These are phyloP conservation scores for Gambusia holbrooki DNA, from an alignment of 2,113 vertebrate genomes.

Conservation along the genomic window DNA sequence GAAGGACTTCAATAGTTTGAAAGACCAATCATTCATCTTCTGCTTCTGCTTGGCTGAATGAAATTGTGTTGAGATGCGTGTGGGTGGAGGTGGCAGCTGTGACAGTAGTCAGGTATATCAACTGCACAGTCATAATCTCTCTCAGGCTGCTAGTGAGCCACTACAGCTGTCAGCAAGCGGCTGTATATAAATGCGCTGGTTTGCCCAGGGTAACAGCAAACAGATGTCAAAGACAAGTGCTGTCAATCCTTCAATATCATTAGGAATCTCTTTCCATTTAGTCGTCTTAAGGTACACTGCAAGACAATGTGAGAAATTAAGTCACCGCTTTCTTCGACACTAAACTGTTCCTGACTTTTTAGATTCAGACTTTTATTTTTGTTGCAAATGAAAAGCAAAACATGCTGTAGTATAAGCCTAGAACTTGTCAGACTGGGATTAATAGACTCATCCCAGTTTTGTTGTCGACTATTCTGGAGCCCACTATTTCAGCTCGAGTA, in stretches of 20 bases:
- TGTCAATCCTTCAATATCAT: constrained; percentile 69
- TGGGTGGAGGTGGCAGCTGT: constrained; percentile 55
- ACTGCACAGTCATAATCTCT: constrained; percentile 64
- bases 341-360: background rate
- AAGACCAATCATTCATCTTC: constrained; percentile 54
- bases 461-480: background rate
- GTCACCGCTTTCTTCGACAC: background rate
- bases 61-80: constrained; percentile 52
- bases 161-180: constrained; percentile 60
- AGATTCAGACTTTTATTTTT: background rate
- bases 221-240: constrained; percentile 65
- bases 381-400: background rate
- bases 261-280: constrained; percentile 62
- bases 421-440: background rate
- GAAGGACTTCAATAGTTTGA: constrained; percentile 45
- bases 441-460: background rate
- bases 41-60: constrained; percentile 40
- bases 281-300: constrained; percentile 50
- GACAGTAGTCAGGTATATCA: constrained; percentile 67
- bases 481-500: background rate
- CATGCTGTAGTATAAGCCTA: background rate
- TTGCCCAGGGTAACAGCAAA: constrained; percentile 66
- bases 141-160: constrained; percentile 56
- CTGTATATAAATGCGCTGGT: constrained; percentile 66
- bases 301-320: constrained; percentile 33